These are phyloP conservation scores for Cyprinodon variegatus DNA, from an alignment of 2,113 vertebrate genomes.

Conservation along the genomic window DNA sequence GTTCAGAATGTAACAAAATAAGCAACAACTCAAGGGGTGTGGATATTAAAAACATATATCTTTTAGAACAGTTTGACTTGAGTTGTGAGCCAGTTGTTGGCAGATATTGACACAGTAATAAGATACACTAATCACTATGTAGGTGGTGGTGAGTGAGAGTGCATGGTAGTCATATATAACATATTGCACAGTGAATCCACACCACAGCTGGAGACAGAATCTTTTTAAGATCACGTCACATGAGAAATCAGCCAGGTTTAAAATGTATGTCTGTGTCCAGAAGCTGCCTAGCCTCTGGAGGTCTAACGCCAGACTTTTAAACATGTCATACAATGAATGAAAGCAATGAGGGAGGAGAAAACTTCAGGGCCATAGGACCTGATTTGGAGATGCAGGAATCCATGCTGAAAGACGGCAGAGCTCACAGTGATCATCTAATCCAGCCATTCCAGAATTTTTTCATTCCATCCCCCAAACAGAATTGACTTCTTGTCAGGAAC, in stretches of 20 bases:
- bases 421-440: too few species aligned
- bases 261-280: not conserved
- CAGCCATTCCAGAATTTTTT: too few species aligned
- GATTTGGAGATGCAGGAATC: too few species aligned
- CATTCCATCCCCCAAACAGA: too few species aligned
- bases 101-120: not conserved
- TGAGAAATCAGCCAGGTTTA: not conserved
- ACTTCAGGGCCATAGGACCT: not conserved
- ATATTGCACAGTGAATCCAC: not conserved
- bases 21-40: not conserved
- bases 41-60: not conserved
- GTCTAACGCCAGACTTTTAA: not conserved
- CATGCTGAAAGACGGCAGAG: too few species aligned
- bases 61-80: not conserved
- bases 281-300: not conserved
- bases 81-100: not conserved
- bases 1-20: not conserved
- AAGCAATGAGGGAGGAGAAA: not conserved
- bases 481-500: too few species aligned
- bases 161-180: too few species aligned
- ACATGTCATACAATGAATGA: not conserved
- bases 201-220: conserved; percentile 15
- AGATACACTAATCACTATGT: conserved; percentile 21
- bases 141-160: not conserved
- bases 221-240: conserved; percentile 20